Evolutionary conservation across 2,888 invertebrate species (phyloP), one percentile per base, ranked within the genome.

Genomic region (Oasisia sp.): DNA sequence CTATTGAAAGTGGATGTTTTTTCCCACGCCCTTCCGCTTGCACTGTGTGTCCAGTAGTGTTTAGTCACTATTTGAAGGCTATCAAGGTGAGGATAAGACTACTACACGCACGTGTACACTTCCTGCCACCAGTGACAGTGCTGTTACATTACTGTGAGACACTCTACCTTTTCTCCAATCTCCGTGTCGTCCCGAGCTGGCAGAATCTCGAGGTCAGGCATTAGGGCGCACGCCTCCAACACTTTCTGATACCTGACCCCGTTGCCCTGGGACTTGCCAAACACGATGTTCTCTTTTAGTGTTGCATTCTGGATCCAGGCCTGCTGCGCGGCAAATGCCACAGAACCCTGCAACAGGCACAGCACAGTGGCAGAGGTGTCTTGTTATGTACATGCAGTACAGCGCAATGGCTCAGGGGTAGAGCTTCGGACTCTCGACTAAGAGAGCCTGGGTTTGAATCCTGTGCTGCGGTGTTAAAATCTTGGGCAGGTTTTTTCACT

Each of bases 241-340:
- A 93, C 74, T 9, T 89, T 19, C 11, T 91, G 9, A 92, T 93
- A 93, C 56, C 32, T 92, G 91, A 8, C 12, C 4, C 56, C 32
- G 44, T 92, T 89, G 44, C 56, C n/a, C 90, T 32, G 32, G n/a
- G 44, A 1, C 32, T 38, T 90, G 44, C 90, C 90, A 90, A 97
- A 97, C 11, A 96, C 94, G 92, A 97, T 97, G 94, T 97, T 97
- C 90, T 97, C 96, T 92, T 95, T 94, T 14, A 97, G 94, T 0
- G 96, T 96, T 0, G 96, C 96, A 94, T 97, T 97, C 94, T 97
- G 97, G 92, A 97, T 97, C 97, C 97, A 97, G 0, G 97, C 97
- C 94, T 97, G 96, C 93, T 95, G 95, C 32, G 95, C 94, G 11
- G 95, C 95, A 92, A 95, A 95, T 0, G 95, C 95, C 32, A 95